Conservation (phyloP, 2,797 vertebrate species). For the Morelia viridis region DNA sequence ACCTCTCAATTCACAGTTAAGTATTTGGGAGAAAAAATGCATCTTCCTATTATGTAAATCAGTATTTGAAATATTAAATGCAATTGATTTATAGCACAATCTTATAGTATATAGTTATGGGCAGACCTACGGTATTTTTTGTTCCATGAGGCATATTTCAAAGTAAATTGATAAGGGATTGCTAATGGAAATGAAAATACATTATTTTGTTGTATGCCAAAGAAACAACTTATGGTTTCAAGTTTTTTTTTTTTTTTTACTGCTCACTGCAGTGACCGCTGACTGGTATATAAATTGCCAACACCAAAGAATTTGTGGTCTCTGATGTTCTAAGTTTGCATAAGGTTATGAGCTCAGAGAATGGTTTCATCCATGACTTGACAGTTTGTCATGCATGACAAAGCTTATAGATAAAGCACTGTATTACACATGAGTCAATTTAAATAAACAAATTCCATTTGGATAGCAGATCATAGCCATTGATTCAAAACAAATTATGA, state of each 20-base stretch:
- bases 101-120: no score
- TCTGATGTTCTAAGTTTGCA: slow-evolving; percentile 63
- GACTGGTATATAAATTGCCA: slow-evolving; percentile 63
- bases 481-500: slow-evolving; percentile 87
- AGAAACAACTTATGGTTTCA: slow-evolving; percentile 53
- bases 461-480: slow-evolving; percentile 73
- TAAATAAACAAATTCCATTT: slow-evolving; percentile 74
- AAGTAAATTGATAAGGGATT: slow-evolving; percentile 53
- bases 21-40: no score
- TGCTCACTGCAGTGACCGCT: no score
- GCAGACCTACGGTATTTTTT: no score
- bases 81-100: slow-evolving; percentile 38
- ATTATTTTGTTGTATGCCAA: slow-evolving; percentile 28
- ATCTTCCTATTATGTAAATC: no score
- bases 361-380: slow-evolving; percentile 49
- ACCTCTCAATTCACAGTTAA: no score
- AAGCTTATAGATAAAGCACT: slow-evolving; percentile 69
- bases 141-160: no score
- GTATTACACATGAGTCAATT: slow-evolving; percentile 68
- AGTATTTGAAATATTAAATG: slow-evolving; percentile 54
- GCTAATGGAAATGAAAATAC: slow-evolving; percentile 40
- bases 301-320: slow-evolving; percentile 38
- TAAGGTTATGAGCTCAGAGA: slow-evolving; percentile 58
- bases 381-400: slow-evolving; percentile 67
- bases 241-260: no score